phyloP scores from a whole-genome alignment of 2,113 vertebrate genomes.

The Lanius collurio region DNA sequence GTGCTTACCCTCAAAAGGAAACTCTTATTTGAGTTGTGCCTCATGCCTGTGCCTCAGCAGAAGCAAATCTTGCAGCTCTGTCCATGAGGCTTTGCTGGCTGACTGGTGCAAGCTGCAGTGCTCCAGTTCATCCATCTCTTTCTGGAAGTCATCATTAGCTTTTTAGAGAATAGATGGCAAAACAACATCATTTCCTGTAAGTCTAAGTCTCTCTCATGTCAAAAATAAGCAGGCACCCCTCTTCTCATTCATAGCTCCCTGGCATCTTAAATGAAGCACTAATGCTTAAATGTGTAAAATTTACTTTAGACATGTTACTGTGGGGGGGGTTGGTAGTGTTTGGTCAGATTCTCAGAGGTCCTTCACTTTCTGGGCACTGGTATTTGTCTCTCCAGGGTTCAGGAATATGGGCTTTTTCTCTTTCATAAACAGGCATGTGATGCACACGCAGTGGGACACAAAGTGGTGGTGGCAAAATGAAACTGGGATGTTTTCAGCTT shows the following conservation, averaged over 20 bases:
- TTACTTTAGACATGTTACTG: accelerated
- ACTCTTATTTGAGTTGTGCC: neutral
- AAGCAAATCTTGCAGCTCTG: neutral
- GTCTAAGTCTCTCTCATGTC: neutral
- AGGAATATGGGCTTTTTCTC: neutral
- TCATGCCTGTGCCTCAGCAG: neutral
- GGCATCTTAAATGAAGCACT: neutral
- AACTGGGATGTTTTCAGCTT: neutral
- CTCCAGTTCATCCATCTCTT: neutral
- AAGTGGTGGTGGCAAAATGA: neutral
- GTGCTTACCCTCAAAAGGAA: neutral
- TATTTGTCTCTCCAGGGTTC: neutral
- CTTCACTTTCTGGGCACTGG: neutral
- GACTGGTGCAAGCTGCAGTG: neutral
- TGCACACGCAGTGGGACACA: accelerated
- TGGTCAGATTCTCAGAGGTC: neutral
- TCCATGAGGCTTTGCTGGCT: neutral
- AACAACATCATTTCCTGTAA: neutral
- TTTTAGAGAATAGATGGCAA: neutral
- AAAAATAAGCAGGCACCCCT: neutral
- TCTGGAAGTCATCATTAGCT: neutral
- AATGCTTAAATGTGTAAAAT: neutral
- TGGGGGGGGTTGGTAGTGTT: neutral
- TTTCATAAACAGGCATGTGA: neutral
- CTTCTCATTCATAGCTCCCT: neutral